Evolutionary conservation across 30 jellyfish, hydroid and myxozoan genomes (phyloP).

Genomic region (Hydractinia echinata): DNA sequence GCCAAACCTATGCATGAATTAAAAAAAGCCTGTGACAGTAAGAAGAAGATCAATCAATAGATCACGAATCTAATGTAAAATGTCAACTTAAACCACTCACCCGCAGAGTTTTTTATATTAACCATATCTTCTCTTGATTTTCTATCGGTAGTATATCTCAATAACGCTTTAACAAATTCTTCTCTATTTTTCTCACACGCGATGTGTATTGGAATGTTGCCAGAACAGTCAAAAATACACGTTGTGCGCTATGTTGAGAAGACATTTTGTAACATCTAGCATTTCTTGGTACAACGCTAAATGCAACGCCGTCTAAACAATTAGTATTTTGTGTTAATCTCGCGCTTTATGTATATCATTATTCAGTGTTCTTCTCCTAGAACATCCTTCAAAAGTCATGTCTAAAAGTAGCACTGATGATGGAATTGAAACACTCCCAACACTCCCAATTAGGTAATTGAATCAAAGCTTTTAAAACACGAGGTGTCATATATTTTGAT

Average conservation of each 20-base stretch:
- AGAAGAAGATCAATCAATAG: too few relatives aligned
- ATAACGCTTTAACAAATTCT: neutral
- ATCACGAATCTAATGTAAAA: too few relatives aligned
- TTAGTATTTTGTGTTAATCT: neutral
- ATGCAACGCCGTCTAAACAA: constrained; percentile 7
- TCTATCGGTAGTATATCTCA: too few relatives aligned
- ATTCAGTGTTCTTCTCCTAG: too few relatives aligned
- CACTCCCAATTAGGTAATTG: too few relatives aligned
- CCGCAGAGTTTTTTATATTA: neutral
- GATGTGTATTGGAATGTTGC: neutral
- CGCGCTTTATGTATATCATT: too few relatives aligned
- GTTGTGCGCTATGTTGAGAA: neutral
- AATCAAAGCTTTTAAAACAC: too few relatives aligned
- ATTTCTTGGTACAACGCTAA: neutral
- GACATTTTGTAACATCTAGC: neutral
- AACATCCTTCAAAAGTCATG: neutral
- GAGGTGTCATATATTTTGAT: too few relatives aligned
- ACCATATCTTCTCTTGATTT: neutral
- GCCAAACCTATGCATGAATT: neutral
- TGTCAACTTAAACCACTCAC: neutral
- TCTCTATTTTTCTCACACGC: neutral
- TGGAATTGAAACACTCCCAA: neutral
- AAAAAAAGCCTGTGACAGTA: neutral
- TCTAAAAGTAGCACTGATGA: neutral
- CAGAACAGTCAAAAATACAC: neutral